Conservation (phyloP, 2,113 vertebrate species). For the Telmatochromis sp. region DNA sequence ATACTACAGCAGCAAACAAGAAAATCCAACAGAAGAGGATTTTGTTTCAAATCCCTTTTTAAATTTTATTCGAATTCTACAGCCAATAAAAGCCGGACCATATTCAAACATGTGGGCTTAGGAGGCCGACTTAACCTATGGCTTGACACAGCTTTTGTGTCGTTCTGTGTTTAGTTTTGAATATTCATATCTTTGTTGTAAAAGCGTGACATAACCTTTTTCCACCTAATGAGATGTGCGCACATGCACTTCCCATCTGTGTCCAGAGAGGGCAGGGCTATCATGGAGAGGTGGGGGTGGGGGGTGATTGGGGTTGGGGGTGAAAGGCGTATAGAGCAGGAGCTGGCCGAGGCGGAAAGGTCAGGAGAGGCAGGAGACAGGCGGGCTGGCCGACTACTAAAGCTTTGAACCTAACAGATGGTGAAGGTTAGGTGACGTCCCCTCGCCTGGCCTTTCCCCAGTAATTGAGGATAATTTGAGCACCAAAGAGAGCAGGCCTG, state of each 20-base stretch:
- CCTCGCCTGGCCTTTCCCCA: conserved; percentile 88
- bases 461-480: conserved; percentile 99
- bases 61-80: not conserved
- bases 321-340: conserved; percentile 44
- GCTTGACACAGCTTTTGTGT: conserved; percentile 17
- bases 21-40: not conserved
- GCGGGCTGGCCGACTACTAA: conserved; percentile 71
- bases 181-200: conserved; percentile 67
- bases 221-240: conserved; percentile 65
- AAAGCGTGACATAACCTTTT: conserved; percentile 71
- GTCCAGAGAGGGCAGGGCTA: conserved; percentile 64
- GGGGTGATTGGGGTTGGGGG: not conserved
- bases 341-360: conserved; percentile 78
- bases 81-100: not conserved
- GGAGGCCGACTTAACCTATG: conserved; percentile 24
- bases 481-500: conserved; percentile 86
- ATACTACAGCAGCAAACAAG: not conserved
- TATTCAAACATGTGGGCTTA: not conserved
- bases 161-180: conserved; percentile 38
- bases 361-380: conserved; percentile 81
- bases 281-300: conserved; percentile 16
- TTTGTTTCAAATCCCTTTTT: not conserved
- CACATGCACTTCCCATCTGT: conserved; percentile 68
- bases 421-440: conserved; percentile 97
- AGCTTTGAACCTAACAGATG: conserved; percentile 93